Base-by-base conservation (phyloP, 2,113 vertebrate species). In the Notarius lentiginosus region DNA sequence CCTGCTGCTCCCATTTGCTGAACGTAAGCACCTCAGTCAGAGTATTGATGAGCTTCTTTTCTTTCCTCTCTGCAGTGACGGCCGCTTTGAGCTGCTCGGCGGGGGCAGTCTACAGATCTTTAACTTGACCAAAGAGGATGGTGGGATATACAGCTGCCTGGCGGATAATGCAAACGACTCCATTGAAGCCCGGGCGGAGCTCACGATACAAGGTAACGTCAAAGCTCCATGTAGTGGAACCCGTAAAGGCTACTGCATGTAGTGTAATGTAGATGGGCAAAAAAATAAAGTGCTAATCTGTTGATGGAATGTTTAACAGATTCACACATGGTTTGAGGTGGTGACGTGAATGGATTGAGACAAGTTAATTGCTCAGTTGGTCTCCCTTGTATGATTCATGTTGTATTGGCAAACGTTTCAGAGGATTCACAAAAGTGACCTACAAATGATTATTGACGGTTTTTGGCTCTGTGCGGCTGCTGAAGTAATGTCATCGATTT, bases 191-290 rank as follows among this genome's bases (percentile, higher is more conserved):
- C 96, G 96, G 79, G 96, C 96, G n/a, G 96, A 97, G 47, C 96
- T 99, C 86, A 83, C 90, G 0, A 89, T 99, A 14, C 97, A 97
- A 96, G 98, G 98, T 99, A 96, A 88, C 17, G 24, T 5, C 58
- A 14, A 47, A 24, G 58, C 56, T 12, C 9, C 30, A 61, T 61
- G 58, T 34, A 5, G 9, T 15, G 11, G 30, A 65, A 56, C 27
- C n/a, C 14, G 41, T 56, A 70, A 51, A 27, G 53, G 27, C 51
- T 60, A 24, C 22, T 4, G 11, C 30, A 17, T 63, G 56, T 10
- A 8, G 22, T 63, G 12, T 63, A 7, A 56, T 17, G 27, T 30
- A 79, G 9, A 12, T 49, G 34, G 56, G 2, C 49, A 41, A 41
- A 41, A 41, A 41, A 18, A n/a, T 73, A 60, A 60, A 47, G 55